Conservation (phyloP, 2,797 vertebrate species). For the Salarias fasciatus region DNA sequence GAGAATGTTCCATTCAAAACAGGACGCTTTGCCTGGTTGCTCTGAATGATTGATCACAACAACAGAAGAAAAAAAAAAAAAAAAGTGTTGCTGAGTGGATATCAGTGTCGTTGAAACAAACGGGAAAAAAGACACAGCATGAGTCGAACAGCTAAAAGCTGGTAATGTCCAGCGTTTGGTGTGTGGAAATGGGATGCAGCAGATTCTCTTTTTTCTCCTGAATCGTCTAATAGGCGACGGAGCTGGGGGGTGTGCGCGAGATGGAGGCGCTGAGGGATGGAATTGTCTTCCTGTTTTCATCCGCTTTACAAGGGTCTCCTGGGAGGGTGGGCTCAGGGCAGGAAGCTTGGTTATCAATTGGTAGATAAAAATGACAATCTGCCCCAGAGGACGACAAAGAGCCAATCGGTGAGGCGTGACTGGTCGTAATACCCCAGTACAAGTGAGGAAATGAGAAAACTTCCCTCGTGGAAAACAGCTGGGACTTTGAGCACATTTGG, state of each 20-base stretch:
- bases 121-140: slow-evolving; percentile 21
- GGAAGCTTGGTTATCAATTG: slow-evolving; percentile 78
- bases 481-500: slow-evolving; percentile 47
- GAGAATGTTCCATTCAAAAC: too few species aligned
- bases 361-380: slow-evolving; percentile 83
- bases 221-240: slow-evolving; percentile 45
- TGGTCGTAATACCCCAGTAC: slow-evolving; percentile 73
- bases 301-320: slow-evolving; percentile 75
- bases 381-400: slow-evolving; percentile 77
- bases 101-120: slow-evolving; percentile 12
- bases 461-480: slow-evolving; percentile 72
- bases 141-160: slow-evolving; percentile 33
- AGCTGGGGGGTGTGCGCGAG: slow-evolving; percentile 54
- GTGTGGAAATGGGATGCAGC: slow-evolving; percentile 37
- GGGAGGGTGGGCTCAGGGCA: slow-evolving; percentile 77
- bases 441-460: slow-evolving; percentile 77
- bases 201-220: slow-evolving; percentile 25
- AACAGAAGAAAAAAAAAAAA: not conserved
- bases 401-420: slow-evolving; percentile 77
- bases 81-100: slow-evolving; percentile 8
- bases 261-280: slow-evolving; percentile 76
- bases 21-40: too few species aligned
- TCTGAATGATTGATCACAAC: too few species aligned
- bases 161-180: slow-evolving; percentile 37
- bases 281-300: slow-evolving; percentile 81